Base-by-base conservation (phyloP, 2,113 vertebrate genomes). In the Poicephalus meyeri region DNA sequence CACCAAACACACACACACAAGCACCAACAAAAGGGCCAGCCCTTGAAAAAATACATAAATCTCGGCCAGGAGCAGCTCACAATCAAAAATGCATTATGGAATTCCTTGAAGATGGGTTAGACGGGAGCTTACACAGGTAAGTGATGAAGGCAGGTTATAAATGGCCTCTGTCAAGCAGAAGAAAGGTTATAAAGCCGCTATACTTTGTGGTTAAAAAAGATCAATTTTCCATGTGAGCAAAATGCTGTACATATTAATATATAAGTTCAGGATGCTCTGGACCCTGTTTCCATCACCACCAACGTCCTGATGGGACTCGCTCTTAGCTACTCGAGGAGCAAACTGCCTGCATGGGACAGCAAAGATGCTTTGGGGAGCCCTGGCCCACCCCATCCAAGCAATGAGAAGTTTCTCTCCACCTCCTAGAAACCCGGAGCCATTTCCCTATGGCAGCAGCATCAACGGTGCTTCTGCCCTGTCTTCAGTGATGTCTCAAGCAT, bases 41-140 rank as follows among this genome's bases (percentile, higher is more conserved):
- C 91, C 90, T 97, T 96, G 89, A 68, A 72, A 86, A 93, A 92
- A 84, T 16, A 97, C 96, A 97, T 94, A 96, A 97, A 98, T 97
- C 96, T 94, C 80, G 63, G 49, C 81, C 52, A 68, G 89, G 74
- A 97, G 77, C 80, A 87, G 97, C 91, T 96, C 11, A 9, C 97
- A 98, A 98, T 98, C 98, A 98, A 97, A 95, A 97, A 97, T 95
- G 94, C 95, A 95, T 39, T 89, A 92, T 50, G 85, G 89, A 96
- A 87, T 91, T 98, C 97, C 95, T 86, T 89, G 16, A 73, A 92
- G 95, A 95, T 91, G 95, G 94, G 96, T 91, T 96, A 81, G 96
- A 82, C 91, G 70, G 77, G 91, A 69, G 63, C 85, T 17, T 18
- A 76, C 71, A 80, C 89, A 89, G 93, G 95, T 91, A 81, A 81